Base-by-base conservation (phyloP, 1,140 invertebrate species). In the Muscidifurax raptorellus region DNA sequence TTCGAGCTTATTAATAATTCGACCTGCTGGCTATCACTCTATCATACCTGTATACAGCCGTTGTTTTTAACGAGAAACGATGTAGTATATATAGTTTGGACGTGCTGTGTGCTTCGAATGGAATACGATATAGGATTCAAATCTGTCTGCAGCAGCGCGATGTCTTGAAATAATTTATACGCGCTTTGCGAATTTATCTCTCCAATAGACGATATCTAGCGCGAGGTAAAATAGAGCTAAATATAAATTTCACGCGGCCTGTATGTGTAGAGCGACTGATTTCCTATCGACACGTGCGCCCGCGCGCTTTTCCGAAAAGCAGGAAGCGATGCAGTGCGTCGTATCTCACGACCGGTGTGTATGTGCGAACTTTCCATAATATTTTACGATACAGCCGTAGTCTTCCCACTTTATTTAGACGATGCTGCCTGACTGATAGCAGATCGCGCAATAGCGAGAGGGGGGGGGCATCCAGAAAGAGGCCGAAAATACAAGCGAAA, bases 321-420 rank as follows among this genome's bases (percentile, higher is more conserved):
- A 2, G 15, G 13, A 30, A 28, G 25, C 13, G 5, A 30, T 82
- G 52, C 22, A 36, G 32, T 69, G 9, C 52, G 10, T 28, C 30
- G 40, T 82, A 32, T 27, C 22, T 74, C 47, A 64, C 72, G 22
- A 22, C 18, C 52, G 52, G 15, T 59, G n/a, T 59, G 22, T 59
- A 59, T 59, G 22, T 30, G 30, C 30, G 15, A 74, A 74, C 5
- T 28, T 36, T 75, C 22, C 9, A 77, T 47, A 67, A 83, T 67
- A 76, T 76, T 76, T 83, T 32, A 67, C 27, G 10, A 67, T 76
- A 74, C 52, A n/a, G 27, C 71, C 52, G n/a, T 59, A 59, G 44
- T 52, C 64, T 12, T 66, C n/a, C 59, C 32, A 64, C 74, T 40
- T 66, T 66, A 32, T 25, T 72, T 32, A 27, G 32, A 59, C 28